Evolutionary conservation across 2,888 invertebrate species (phyloP), one percentile per base, ranked within the genome.

Genomic region (Stictocephala bisonia): DNA sequence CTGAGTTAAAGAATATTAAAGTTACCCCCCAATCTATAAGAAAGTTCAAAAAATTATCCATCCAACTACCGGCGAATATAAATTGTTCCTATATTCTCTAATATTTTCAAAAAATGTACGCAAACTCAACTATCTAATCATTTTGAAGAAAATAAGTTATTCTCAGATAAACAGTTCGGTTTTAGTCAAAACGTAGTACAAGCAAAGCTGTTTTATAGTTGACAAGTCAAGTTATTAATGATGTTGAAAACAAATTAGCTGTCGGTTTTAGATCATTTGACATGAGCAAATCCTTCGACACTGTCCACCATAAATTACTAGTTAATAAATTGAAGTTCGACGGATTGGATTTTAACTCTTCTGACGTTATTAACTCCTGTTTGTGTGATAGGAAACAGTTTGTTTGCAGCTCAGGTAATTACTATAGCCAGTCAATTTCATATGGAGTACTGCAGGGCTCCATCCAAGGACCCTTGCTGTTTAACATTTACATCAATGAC

Each of bases 331-430:
- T 35, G 6, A 31, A 11, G 18, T 60, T 7, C 3, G 15, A 35
- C 31, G 60, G 40, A 18, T 60, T 60, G 15, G 2, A 18, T 2
- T n/a, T 4, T 1, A 35, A 22, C 40, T 18, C 35, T 15, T n/a
- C 29, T 7, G 31, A 29, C 4, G 2, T 60, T 6, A 15, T 60
- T 15, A 1, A 35, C 6, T 60, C 60, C 1, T 60, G 18, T 60
- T 31, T 60, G 7, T 31, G 35, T 15, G 60, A 15, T 13, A 60
- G 60, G 40, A 60, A 35, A 1, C 60, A 60, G 35, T 60, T 60
- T 29, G 60, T 29, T 2, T 60, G 11, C 2, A 60, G 31, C 22
- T 31, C 29, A 29, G 29, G 60, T 1, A n/a, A n/a, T 20, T 29
- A 31, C 6, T 60, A 27, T 20, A 29, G 15, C 40, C 22, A 40